Evolutionary conservation across 2,888 invertebrate genomes (phyloP).

Genomic region (Trypoxylon attenuatum): DNA sequence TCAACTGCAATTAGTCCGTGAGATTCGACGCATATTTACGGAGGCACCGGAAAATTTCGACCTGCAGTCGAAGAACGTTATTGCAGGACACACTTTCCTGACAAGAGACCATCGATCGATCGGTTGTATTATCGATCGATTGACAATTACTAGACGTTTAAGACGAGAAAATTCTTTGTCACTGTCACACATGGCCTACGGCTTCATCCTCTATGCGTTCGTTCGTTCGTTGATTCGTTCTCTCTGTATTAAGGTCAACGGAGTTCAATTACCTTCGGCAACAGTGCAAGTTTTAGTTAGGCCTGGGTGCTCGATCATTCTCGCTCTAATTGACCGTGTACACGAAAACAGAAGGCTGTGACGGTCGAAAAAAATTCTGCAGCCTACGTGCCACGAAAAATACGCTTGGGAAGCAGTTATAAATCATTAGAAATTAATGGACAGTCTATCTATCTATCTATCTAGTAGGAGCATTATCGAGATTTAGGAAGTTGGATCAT

Average conservation of each 20-base stretch:
- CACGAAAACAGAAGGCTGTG: slow-evolving; percentile 22
- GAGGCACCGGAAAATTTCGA: background rate
- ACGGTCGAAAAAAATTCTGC: slow-evolving; percentile 35
- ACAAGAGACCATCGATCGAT: too few species aligned
- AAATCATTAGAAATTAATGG: too few species aligned
- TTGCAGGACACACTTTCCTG: too few species aligned
- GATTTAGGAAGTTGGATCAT: too few species aligned
- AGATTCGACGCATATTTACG: too few species aligned
- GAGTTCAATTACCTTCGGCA: slow-evolving; percentile 62
- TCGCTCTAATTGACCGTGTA: slow-evolving; percentile 53
- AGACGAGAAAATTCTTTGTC: slow-evolving; percentile 21
- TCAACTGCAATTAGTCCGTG: too few species aligned
- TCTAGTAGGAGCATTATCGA: too few species aligned
- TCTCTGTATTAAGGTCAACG: slow-evolving; percentile 60
- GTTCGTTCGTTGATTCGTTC: slow-evolving; percentile 38
- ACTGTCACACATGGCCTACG: slow-evolving; percentile 26
- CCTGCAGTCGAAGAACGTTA: background rate
- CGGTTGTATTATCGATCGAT: background rate
- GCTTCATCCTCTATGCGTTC: slow-evolving; percentile 24
- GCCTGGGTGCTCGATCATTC: slow-evolving; percentile 53
- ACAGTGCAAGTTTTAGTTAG: slow-evolving; percentile 51
- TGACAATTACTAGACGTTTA: slow-evolving; percentile 16
- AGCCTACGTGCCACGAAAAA: too few species aligned
- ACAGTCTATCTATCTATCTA: too few species aligned
- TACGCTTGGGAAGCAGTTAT: too few species aligned